Evolutionary conservation across 2,888 invertebrate species (phyloP), one percentile per base, ranked within the genome.

Genomic region (Lasioglossum vierecki): DNA sequence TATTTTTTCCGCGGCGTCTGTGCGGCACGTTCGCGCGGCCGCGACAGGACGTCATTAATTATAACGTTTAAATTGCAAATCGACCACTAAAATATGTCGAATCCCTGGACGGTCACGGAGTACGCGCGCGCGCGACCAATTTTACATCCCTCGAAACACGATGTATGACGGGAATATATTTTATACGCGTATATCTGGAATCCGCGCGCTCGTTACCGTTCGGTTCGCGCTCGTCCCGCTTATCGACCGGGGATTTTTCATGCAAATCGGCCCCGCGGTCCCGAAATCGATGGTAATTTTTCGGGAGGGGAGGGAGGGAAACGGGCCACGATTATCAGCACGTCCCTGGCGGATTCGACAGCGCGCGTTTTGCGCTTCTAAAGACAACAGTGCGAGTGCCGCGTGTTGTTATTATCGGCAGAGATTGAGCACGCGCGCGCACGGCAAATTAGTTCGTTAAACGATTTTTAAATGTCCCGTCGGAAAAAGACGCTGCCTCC

Each of bases 31-130:
- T 57, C 73, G 53, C 79, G n/a, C 35, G 63, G 35, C 60, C 76
- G 70, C 89, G 84, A 85, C 83, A 72, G 90, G 78, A 88, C 85
- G 88, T 87, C 89, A 88, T 92, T 91, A 92, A 92, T 92, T 91
- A 87, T 90, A 87, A 89, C 92, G 91, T 93, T 93, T 89, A 91
- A 91, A 92, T 93, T 92, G 92, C 92, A 92, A 92, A 92, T 92
- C 91, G 88, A 76, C 84, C 83, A 80, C 87, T 91, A 91, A 92
- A 92, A 92, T 90, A 90, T 90, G 91, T 89, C 87, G 89, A 92
- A 91, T 91, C 92, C 92, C 91, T 76, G 74, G 68, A 73, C 46
- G 70, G 70, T n/a, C 71, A 74, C 80, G 66, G 41, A 41, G 83
- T 76, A 74, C 88, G 57, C 35, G 66, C 35, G 35, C 35, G 35